A percentile compares a stretch with the other conserved stretches of the same genome.
These are phyloP conservation scores for Tachina lurida DNA, from an alignment of 2,888 invertebrate species.

Conservation along the genomic window DNA sequence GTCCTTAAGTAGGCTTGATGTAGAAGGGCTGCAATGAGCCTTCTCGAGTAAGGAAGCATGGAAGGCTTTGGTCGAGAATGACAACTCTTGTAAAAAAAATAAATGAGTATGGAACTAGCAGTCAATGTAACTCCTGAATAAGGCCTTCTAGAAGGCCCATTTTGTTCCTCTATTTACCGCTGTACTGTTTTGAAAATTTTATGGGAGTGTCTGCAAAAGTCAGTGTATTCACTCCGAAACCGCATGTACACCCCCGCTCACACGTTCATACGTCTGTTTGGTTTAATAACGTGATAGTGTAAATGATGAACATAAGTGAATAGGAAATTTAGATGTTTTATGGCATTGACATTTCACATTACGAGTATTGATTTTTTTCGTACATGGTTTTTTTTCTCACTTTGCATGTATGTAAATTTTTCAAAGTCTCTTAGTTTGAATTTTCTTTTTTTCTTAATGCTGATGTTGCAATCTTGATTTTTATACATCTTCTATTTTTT, in stretches of 20 bases:
- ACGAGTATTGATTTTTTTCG: slow-evolving; percentile 36
- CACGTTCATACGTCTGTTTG: background rate
- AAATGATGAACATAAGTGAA: slow-evolving; percentile 58
- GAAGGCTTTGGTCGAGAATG: too few species aligned
- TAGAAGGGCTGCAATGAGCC: too few species aligned
- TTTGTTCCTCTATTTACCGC: background rate
- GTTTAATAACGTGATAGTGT: slow-evolving; percentile 41
- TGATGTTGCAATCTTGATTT: too few species aligned
- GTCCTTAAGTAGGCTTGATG: too few species aligned
- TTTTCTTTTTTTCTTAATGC: too few species aligned
- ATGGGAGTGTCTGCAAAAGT: slow-evolving; percentile 9
- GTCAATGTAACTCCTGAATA: too few species aligned
- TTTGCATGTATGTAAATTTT: too few species aligned
- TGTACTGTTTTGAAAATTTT: background rate
- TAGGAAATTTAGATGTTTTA: slow-evolving; percentile 57
- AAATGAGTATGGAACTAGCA: too few species aligned
- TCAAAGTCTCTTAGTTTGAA: too few species aligned
- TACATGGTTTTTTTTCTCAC: background rate
- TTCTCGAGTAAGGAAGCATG: too few species aligned
- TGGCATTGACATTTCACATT: slow-evolving; percentile 55
- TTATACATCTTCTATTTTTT: background rate
- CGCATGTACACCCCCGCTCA: slow-evolving; percentile 8
- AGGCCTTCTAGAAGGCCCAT: background rate
- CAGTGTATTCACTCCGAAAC: background rate
- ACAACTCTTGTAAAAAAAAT: too few species aligned